Conservation (phyloP, 1,140 invertebrate genomes). For the Calephelis nemesis region DNA sequence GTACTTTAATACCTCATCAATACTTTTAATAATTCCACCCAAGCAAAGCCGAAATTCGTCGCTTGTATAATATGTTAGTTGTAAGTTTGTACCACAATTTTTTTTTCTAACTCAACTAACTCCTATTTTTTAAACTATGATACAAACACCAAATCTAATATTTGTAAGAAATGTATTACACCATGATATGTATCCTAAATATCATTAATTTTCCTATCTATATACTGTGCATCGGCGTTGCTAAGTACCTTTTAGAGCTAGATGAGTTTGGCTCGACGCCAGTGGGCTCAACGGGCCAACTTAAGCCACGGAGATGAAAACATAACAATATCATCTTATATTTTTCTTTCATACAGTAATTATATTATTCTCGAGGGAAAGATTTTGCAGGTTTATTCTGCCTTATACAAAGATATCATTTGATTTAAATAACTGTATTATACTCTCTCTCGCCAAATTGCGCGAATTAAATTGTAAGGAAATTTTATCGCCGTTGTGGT, state of each 20-base stretch:
- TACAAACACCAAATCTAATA: too few species aligned
- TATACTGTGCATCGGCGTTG: conserved; percentile 33
- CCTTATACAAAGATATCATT: neutral
- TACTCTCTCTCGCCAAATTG: neutral
- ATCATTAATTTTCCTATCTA: conserved; percentile 33
- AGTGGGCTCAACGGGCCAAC: conserved; percentile 20
- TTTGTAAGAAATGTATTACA: too few species aligned
- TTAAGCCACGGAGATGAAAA: conserved; percentile 23
- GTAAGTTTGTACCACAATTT: too few species aligned
- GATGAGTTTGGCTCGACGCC: conserved; percentile 37
- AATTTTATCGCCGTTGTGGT: too few species aligned
- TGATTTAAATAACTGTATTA: neutral
- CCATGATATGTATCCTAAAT: neutral
- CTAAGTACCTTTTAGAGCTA: conserved; percentile 38
- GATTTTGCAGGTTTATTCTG: neutral
- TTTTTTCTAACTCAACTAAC: too few species aligned
- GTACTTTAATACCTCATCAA: too few species aligned
- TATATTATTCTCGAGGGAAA: conserved; percentile 19
- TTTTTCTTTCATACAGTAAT: conserved; percentile 22
- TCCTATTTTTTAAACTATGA: too few species aligned
- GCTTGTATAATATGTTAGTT: too few species aligned
- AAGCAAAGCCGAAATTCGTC: too few species aligned
- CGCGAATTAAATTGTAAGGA: too few species aligned
- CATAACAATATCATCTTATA: conserved; percentile 24
- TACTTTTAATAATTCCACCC: too few species aligned